phyloP scores from a whole-genome alignment of 2,797 vertebrate genomes.

The Lagodon rhomboides region DNA sequence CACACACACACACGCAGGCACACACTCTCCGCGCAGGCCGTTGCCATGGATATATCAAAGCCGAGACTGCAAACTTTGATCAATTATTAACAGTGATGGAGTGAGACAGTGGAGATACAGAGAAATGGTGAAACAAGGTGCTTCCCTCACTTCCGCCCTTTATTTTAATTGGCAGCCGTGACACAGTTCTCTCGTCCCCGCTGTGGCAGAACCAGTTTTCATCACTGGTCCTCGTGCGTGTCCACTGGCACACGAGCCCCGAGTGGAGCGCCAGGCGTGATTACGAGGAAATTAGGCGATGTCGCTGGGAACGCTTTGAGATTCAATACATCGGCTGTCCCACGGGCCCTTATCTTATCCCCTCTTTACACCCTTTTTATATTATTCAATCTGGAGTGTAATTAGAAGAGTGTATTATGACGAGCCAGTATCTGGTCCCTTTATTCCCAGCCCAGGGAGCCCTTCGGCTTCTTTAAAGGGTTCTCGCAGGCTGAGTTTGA shows the following conservation, averaged over 20 bases:
- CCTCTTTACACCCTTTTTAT: slow-evolving; percentile 41
- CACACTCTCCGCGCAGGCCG: slow-evolving; percentile 59
- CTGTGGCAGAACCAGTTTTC: slow-evolving; percentile 33
- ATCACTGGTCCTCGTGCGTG: slow-evolving; percentile 49
- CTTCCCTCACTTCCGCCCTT: slow-evolving; percentile 67
- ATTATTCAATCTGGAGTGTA: slow-evolving; percentile 57
- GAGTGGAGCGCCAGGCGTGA: slow-evolving; percentile 47
- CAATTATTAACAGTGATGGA: slow-evolving; percentile 85
- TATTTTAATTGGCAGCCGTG: slow-evolving; percentile 80
- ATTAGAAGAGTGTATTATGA: slow-evolving; percentile 52
- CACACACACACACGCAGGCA: slow-evolving; percentile 23
- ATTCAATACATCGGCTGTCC: slow-evolving; percentile 34
- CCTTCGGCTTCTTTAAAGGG: slow-evolving; percentile 16
- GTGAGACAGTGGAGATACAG: slow-evolving; percentile 68
- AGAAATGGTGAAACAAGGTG: slow-evolving; percentile 74
- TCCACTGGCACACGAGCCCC: slow-evolving; percentile 7
- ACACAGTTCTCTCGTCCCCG: slow-evolving; percentile 42
- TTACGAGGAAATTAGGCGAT: slow-evolving; percentile 61
- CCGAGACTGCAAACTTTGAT: slow-evolving; percentile 86
- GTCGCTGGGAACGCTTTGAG: slow-evolving; percentile 37
- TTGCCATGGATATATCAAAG: slow-evolving; percentile 86
- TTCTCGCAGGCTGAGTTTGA: slow-evolving; percentile 25
- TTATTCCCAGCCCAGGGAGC: slow-evolving; percentile 32
- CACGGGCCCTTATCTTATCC: slow-evolving; percentile 42
- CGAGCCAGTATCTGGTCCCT: slow-evolving; percentile 12